Base-by-base conservation (phyloP, 2,888 invertebrate species). In the Cistogaster globosa region DNA sequence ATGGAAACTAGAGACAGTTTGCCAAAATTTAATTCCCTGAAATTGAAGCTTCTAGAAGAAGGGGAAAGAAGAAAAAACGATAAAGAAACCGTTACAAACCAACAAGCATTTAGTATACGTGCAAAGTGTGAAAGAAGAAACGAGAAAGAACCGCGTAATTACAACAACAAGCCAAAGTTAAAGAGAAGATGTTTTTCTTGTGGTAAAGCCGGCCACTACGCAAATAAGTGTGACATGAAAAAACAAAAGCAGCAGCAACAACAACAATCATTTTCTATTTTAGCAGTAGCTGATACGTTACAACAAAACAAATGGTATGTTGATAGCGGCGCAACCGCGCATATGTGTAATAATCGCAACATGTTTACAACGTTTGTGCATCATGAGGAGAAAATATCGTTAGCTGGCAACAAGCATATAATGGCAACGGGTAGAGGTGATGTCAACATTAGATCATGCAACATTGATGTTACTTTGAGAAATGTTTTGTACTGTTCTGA, bases 11-110 rank as follows among this genome's bases (percentile, higher is more conserved):
- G 26, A 26, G 26, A 26, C 26, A 26, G 26, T 26, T 26, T 26
- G 26, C 26, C 26, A 26, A 26, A 26, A 48, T 16, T 67, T 72
- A 4, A 62, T n/a, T 45, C 76, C 14, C 20, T 84, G 20, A 84
- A 77, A 60, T 63, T 72, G 14, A 81, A 84, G 57, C 51, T 85
- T 20, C 22, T 78, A 12, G 78, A 85, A 75, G 82, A 80, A 60
- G 81, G 71, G 6, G 55, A 63, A 11, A 32, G 78, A 32, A 20
- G 65, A 57, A 79, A 69, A 63, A 42, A 16, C 18, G 65, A 71
- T 6, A 22, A 9, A 42, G 20, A 6, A 42, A 51, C 55, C 22
- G 67, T 62, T 65, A 60, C 65, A 20, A 68, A 74, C 8, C 48
- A 74, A 62, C 58, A 84, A 48, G 69, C 62, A 16, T 75, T 63